Conservation (phyloP, 1,140 invertebrate species). For the Venustaconcha ellipsiformis region DNA sequence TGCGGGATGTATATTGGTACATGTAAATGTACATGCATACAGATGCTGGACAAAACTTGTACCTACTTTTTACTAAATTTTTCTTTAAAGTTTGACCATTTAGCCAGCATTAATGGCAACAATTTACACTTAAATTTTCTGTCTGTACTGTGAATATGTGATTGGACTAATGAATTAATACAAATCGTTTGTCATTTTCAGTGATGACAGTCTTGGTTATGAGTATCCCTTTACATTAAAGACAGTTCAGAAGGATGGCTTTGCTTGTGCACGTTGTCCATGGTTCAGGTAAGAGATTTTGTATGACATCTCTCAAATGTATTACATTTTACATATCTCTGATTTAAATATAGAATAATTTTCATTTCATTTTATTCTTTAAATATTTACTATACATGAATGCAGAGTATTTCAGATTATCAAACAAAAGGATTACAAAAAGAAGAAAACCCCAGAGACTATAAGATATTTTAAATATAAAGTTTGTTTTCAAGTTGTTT, state of each 20-base stretch:
- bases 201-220: conserved; percentile 90
- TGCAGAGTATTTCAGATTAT: not conserved
- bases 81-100: too few species aligned
- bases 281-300: conserved; percentile 76
- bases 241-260: conserved; percentile 78
- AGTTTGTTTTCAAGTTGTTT: not conserved
- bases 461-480: not conserved
- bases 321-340: not conserved
- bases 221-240: conserved; percentile 89
- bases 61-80: too few species aligned
- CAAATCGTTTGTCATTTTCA: conserved; percentile 63
- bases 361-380: conserved; percentile 1
- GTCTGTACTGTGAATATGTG: too few species aligned
- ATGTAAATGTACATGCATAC: too few species aligned
- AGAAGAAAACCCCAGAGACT: not conserved
- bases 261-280: conserved; percentile 83
- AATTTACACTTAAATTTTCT: too few species aligned
- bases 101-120: too few species aligned
- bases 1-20: too few species aligned
- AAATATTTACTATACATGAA: not conserved
- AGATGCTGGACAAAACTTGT: too few species aligned
- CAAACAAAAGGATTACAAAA: not conserved
- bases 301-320: conserved; percentile 1
- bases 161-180: too few species aligned
- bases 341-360: too few species aligned